These are phyloP conservation scores for Drosophila mimetica DNA, from an alignment of 2,888 invertebrate genomes.

Conservation along the genomic window DNA sequence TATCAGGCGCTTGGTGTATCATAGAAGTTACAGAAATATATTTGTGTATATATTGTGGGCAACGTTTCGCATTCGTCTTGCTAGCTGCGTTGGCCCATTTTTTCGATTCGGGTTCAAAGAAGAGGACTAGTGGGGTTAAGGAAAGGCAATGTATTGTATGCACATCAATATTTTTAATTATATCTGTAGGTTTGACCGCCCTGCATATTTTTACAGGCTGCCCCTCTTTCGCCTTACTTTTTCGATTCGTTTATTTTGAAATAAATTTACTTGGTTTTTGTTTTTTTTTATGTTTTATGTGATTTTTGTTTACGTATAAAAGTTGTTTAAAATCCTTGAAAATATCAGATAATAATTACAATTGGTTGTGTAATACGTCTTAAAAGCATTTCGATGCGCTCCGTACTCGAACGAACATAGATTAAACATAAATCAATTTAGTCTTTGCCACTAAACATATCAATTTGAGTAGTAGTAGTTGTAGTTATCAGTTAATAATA, in stretches of 20 bases:
- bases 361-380: conserved; percentile 61
- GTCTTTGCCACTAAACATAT: conserved; percentile 72
- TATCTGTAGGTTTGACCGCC: conserved; percentile 52
- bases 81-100: conserved; percentile 7
- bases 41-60: conserved; percentile 60
- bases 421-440: conserved; percentile 67
- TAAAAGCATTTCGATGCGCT: conserved; percentile 65
- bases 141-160: conserved; percentile 32
- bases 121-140: conserved; percentile 25
- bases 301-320: conserved; percentile 70
- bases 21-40: conserved; percentile 77
- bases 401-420: conserved; percentile 36
- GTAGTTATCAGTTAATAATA: conserved; percentile 65
- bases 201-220: conserved; percentile 28
- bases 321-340: conserved; percentile 75
- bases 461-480: conserved; percentile 43
- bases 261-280: conserved; percentile 68
- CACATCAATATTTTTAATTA: conserved; percentile 43
- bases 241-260: conserved; percentile 44
- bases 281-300: conserved; percentile 36
- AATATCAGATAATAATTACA: conserved; percentile 77
- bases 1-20: conserved; percentile 55
- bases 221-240: conserved; percentile 31
- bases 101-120: conserved; percentile 52
- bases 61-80: conserved; percentile 31